A percentile compares a stretch with the other conserved stretches of the same genome.
These are phyloP conservation scores for Oceanodroma leucorhoa DNA, from an alignment of 2,797 vertebrate genomes.

Conservation along the genomic window DNA sequence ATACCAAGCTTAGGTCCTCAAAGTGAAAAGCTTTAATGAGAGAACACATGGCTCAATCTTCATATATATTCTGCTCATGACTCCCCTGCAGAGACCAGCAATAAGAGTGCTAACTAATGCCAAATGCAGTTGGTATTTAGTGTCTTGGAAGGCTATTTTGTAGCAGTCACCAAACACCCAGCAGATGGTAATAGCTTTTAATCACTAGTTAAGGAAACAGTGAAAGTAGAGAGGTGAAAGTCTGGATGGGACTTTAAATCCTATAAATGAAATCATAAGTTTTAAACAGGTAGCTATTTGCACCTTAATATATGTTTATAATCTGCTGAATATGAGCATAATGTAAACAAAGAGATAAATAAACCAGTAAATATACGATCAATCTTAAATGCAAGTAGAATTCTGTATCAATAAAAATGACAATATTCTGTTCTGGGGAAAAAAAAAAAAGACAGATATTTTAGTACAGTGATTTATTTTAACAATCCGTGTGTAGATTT, in stretches of 20 bases:
- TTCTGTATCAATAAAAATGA: not conserved
- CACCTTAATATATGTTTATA: not conserved
- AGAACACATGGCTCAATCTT: not conserved
- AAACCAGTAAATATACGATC: not conserved
- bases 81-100: not conserved
- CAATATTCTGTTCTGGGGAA: not conserved
- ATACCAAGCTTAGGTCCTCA: not conserved
- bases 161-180: not conserved
- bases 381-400: not conserved
- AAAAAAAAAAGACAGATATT: not conserved
- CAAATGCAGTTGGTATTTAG: not conserved
- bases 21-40: not conserved
- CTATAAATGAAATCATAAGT: not conserved
- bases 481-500: not conserved
- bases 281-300: not conserved
- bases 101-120: not conserved
- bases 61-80: not conserved
- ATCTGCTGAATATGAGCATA: not conserved
- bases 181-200: not conserved
- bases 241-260: not conserved
- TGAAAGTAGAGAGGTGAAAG: not conserved
- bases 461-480: not conserved
- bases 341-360: not conserved
- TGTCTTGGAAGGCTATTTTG: not conserved
- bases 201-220: not conserved